These are phyloP conservation scores for Aldabrachelys gigantea DNA, from an alignment of 2,113 vertebrate genomes.

Conservation along the genomic window DNA sequence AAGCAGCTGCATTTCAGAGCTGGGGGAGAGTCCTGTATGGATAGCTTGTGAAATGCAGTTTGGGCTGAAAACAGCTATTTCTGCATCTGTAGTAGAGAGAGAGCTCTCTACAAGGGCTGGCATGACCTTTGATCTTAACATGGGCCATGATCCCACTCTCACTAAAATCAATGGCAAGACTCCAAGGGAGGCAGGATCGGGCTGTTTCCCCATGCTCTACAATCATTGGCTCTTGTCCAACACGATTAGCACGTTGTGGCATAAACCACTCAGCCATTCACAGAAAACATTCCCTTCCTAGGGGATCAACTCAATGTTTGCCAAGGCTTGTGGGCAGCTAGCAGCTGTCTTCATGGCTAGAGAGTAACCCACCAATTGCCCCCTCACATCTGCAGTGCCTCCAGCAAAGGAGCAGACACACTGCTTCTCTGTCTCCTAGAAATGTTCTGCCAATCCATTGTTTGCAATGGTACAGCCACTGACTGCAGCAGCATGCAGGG, in stretches of 20 bases:
- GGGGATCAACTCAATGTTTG: neutral
- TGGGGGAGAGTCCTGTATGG: neutral
- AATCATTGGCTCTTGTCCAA: neutral
- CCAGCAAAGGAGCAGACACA: neutral
- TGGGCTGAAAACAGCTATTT: neutral
- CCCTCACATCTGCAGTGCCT: neutral
- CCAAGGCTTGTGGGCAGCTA: neutral
- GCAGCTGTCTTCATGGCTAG: neutral
- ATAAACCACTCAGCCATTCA: neutral
- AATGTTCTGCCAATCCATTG: neutral
- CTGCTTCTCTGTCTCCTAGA: neutral
- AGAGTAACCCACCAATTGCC: neutral
- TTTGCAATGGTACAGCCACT: neutral
- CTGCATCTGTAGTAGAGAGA: neutral
- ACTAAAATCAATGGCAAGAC: neutral
- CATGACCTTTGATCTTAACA: neutral
- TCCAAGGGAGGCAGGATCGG: neutral
- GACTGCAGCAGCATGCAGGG: neutral
- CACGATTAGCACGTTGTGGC: neutral
- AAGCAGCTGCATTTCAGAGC: neutral
- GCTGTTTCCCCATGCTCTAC: neutral
- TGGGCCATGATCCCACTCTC: neutral
- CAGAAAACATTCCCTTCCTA: neutral
- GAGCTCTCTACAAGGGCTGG: neutral
- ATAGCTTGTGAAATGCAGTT: neutral